These are phyloP conservation scores for Ochropleura plecta DNA, from an alignment of 2,888 invertebrate species.

Conservation along the genomic window DNA sequence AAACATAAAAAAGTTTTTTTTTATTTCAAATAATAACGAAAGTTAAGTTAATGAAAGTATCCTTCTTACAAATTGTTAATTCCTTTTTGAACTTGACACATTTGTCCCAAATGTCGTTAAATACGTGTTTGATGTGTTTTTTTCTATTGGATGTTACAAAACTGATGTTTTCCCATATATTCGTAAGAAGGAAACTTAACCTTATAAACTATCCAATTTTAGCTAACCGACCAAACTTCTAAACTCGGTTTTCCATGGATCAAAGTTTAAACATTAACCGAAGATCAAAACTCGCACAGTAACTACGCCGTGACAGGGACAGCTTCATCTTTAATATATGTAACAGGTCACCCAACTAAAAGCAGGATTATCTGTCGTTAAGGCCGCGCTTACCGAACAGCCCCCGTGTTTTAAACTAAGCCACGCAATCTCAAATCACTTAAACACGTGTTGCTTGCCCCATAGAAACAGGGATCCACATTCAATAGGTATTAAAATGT, in stretches of 20 bases:
- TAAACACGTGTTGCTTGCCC: conserved; percentile 58
- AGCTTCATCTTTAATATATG: conserved; percentile 60
- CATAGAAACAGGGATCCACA: conserved; percentile 38
- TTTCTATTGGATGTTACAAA: background rate
- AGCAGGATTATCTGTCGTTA: conserved; percentile 64
- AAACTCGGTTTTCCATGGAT: conserved; percentile 54
- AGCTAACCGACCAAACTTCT: conserved; percentile 38
- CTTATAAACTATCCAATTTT: conserved; percentile 29
- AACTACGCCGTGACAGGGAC: conserved; percentile 48
- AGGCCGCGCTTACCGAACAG: conserved; percentile 48
- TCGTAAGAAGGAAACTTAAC: background rate
- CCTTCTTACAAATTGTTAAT: background rate
- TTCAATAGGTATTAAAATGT: conserved; percentile 50
- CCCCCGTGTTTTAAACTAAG: conserved; percentile 58
- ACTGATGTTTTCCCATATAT: background rate
- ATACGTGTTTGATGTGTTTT: background rate
- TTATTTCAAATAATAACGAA: background rate
- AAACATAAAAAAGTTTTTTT: background rate
- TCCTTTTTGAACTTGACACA: background rate
- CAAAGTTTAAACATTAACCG: conserved; percentile 60
- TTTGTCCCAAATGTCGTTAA: too few relatives aligned
- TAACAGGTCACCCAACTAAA: conserved; percentile 65
- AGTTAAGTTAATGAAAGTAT: background rate
- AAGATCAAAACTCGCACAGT: conserved; percentile 51
- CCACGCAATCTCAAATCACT: conserved; percentile 58